Evolutionary conservation across 2,888 invertebrate genomes (phyloP), one percentile per base, ranked within the genome.

Genomic region (Andrena bucephala): DNA sequence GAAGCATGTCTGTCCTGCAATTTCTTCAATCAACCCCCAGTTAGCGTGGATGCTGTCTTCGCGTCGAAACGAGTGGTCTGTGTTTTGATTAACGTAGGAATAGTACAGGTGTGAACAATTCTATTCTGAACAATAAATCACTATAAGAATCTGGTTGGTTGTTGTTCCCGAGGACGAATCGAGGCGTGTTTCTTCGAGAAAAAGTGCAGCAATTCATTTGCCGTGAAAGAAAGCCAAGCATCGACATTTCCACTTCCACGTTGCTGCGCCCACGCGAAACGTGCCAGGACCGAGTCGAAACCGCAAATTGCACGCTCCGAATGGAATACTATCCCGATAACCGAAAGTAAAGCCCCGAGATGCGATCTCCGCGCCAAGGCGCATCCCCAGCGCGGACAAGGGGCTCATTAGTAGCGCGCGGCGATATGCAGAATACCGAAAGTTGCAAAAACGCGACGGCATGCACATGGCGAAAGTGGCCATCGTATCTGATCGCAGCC

Each of bases 401-500:
- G 63, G 73, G 79, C 88, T 88, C 86, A 88, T 88, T 88, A 88
- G 88, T 80, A 77, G 62, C 65, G 42, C 13, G 57, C 24, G 36
- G 36, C 74, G 81, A 86, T 87, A 81, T 65, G 86, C 66, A 81
- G 68, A 81, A 75, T 84, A 83, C 69, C 52, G 71, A 87, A 85
- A 87, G 81, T 79, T 54, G 57, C 52, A 87, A 83, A 88, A 88
- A 87, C 70, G 63, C 77, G 75, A 52, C 59, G 82, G 77, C 69
- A 82, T 82, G 87, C 78, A 48, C 75, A 77, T 66, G 57, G 84
- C 78, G 78, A 84, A 81, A 85, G 76, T 81, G 80, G 74, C n/a
- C 67, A 27, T 27, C 57, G 63, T 81, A 89, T 89, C 89, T 84
- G 90, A 89, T 89, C 80, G 77, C 65, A 33, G 67, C 63, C 77